Conservation (phyloP, 2,797 vertebrate species). For the Notoglanidium macrostoma region DNA sequence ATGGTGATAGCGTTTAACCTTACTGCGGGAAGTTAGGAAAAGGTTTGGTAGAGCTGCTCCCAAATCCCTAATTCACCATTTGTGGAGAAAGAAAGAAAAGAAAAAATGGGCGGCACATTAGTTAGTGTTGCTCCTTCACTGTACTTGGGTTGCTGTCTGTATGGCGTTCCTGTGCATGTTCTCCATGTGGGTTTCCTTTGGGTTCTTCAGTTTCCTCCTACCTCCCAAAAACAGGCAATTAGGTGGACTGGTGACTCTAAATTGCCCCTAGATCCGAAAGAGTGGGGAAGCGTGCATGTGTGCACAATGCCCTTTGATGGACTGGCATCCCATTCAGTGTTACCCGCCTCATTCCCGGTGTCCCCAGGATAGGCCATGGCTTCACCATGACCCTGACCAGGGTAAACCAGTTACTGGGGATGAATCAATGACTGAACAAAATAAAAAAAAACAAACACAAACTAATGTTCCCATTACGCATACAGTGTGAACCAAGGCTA, state of each 20-base stretch:
- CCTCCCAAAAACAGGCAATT: background rate
- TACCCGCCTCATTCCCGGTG: background rate
- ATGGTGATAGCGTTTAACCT: conserved; percentile 37
- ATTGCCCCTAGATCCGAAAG: background rate
- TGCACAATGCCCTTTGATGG: background rate
- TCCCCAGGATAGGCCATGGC: background rate
- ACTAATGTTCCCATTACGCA: background rate
- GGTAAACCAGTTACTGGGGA: background rate
- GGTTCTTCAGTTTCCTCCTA: background rate
- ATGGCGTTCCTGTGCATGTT: background rate
- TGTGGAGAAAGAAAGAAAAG: background rate
- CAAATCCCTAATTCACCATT: background rate
- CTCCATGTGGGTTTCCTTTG: background rate
- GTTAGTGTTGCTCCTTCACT: background rate
- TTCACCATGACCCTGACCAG: background rate
- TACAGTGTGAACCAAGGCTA: background rate
- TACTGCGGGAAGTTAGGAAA: conserved; percentile 28
- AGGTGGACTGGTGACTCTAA: background rate
- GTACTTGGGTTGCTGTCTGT: background rate
- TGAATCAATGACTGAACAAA: background rate
- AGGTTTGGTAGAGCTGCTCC: background rate
- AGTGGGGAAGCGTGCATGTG: background rate
- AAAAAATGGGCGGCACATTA: background rate
- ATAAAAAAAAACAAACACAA: background rate
- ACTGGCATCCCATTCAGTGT: background rate